Base-by-base conservation (phyloP, 2,113 vertebrate genomes). In the Cyprinus carpio region DNA sequence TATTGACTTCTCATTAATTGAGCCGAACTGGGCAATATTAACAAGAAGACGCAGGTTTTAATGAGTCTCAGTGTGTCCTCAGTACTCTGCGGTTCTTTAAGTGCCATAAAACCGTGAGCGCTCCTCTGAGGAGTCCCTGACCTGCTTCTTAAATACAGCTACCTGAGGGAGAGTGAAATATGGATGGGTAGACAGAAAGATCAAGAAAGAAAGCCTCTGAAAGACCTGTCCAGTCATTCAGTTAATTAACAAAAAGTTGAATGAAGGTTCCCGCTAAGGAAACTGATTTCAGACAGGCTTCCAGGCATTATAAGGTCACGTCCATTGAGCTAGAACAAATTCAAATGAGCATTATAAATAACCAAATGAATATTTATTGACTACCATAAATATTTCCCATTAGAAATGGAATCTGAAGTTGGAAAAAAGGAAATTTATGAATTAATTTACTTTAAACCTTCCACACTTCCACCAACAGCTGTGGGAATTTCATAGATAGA, bases 1-100 rank as follows among this genome's bases (percentile, higher is more conserved):
- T 90, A 92, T 92, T 90, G 92, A 92, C 76, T 90, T 93, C 92
- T 92, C 89, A 93, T 94, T 93, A 92, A 92, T 90, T 90, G 87
- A 84, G 86, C 82, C 87, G 88, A 89, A 91, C 91, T 82, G 88
- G 90, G 87, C 88, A 86, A 89, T 91, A 92, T 91, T 91, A 92
- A 91, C 91, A 89, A 86, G 90, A 89, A 88, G 79, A 82, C 56
- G 71, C 82, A 46, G 89, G 89, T 90, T 87, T 92, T 92, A 93
- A 89, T 89, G 90, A 87, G 89, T 60, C 67, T 81, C 87, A 87
- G 81, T 69, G 29, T 89, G 83, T 86, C 87, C 75, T 83, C 89
- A 90, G 84, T 84, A 89, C 62, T 90, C 86, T 85, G 83, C 49
- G 13, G 37, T 43, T 58, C 71, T 83, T 67, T 76, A 83, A 81